phyloP scores from a whole-genome alignment of 2,797 vertebrate species.

The Carapus acus region DNA sequence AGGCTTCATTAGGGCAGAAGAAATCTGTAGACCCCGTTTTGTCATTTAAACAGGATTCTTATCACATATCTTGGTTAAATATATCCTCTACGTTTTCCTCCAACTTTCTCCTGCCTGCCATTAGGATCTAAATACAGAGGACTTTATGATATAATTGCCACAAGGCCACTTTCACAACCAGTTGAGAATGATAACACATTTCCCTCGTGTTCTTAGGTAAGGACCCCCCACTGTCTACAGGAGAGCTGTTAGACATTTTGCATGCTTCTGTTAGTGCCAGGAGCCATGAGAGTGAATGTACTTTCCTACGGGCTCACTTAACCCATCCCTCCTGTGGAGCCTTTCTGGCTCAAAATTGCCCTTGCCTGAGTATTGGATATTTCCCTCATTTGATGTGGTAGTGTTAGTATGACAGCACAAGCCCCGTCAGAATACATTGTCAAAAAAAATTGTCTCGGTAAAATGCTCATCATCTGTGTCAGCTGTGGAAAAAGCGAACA shows the following conservation, averaged over 20 bases:
- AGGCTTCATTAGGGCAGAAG: conserved; percentile 18
- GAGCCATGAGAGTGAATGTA: conserved; percentile 39
- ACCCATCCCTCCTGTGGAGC: conserved; percentile 38
- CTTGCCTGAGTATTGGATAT: conserved; percentile 34
- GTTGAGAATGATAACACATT: conserved; percentile 32
- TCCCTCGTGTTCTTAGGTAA: conserved; percentile 29
- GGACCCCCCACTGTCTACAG: conserved; percentile 45
- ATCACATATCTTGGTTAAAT: conserved; percentile 19
- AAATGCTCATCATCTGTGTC: too few species aligned
- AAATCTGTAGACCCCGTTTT: conserved; percentile 22
- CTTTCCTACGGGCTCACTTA: conserved; percentile 44
- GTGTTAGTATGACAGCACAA: conserved; percentile 19
- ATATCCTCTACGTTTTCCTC: conserved; percentile 21
- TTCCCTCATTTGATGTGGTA: conserved; percentile 14
- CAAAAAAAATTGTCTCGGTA: too few species aligned
- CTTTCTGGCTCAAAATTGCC: conserved; percentile 23
- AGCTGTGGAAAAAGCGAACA: too few species aligned
- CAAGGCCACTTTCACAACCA: conserved; percentile 31
- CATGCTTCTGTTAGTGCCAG: conserved; percentile 22
- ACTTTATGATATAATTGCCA: conserved; percentile 20
- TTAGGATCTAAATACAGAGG: not conserved
- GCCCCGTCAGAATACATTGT: conserved; percentile 20
- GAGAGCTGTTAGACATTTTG: conserved; percentile 27
- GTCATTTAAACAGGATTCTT: conserved; percentile 19
- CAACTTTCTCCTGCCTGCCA: conserved; percentile 20